These are phyloP conservation scores for Coleophora flavipennella DNA, from an alignment of 2,888 invertebrate genomes.

Conservation along the genomic window DNA sequence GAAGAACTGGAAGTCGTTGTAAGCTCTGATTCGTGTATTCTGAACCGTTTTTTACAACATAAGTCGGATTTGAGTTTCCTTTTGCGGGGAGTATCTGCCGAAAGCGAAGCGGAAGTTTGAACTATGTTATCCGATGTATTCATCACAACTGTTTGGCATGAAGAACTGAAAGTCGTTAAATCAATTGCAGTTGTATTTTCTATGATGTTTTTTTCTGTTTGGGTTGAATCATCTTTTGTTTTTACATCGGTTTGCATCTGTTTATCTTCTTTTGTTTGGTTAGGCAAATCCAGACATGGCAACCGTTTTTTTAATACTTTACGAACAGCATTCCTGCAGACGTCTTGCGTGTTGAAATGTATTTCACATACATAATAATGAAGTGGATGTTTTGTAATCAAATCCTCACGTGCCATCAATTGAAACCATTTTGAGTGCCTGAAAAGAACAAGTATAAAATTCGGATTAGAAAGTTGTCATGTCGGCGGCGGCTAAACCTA, in stretches of 20 bases:
- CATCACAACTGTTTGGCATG: conserved; percentile 4
- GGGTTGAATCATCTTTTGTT: neutral
- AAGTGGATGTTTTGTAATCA: too few relatives aligned
- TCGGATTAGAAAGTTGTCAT: too few relatives aligned
- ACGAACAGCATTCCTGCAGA: neutral
- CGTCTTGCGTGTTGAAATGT: neutral
- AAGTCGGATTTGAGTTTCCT: conserved; percentile 4
- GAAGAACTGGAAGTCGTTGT: neutral
- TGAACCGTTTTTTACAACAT: conserved; percentile 2
- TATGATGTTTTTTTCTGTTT: neutral
- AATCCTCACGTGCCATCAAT: too few relatives aligned
- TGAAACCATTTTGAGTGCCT: too few relatives aligned
- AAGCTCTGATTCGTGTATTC: neutral
- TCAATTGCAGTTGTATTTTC: neutral
- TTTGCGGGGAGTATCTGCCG: conserved; percentile 2
- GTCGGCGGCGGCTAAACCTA: too few relatives aligned
- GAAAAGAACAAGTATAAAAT: too few relatives aligned
- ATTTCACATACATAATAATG: too few relatives aligned
- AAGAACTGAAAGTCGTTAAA: neutral
- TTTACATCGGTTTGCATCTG: neutral
- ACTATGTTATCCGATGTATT: conserved; percentile 2
- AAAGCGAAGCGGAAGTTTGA: conserved; percentile 4
- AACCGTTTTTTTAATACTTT: neutral
- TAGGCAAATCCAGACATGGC: conserved; percentile 4
- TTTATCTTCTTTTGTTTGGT: neutral